phyloP scores from a whole-genome alignment of 2,113 vertebrate genomes.

The Chaenogobius annularis region DNA sequence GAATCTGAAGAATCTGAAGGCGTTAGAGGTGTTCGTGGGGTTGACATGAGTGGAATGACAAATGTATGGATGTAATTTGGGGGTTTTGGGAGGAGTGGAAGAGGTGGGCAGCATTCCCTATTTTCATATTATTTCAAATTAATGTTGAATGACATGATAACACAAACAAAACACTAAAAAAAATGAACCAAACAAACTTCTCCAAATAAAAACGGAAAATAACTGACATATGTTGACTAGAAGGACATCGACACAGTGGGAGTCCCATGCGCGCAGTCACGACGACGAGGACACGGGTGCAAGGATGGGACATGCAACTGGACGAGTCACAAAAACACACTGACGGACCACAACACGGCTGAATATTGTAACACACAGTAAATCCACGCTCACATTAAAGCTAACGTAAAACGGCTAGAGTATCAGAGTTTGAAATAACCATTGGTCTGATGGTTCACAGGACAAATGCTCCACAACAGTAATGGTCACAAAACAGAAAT shows the following conservation, averaged over 20 bases:
- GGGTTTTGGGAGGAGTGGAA: slow-evolving; percentile 28
- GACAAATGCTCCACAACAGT: slow-evolving; percentile 15
- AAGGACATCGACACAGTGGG: slow-evolving; percentile 47
- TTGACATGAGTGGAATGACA: slow-evolving; percentile 40
- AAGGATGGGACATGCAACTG: slow-evolving; percentile 71
- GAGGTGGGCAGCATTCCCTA: slow-evolving; percentile 63
- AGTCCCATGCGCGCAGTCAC: slow-evolving; percentile 61
- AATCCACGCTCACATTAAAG: not conserved
- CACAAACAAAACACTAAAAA: slow-evolving; percentile 16
- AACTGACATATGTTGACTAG: slow-evolving; percentile 46
- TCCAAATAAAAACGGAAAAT: slow-evolving; percentile 42
- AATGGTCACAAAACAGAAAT: slow-evolving; percentile 15
- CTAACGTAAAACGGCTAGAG: not conserved
- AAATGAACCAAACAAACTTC: slow-evolving; percentile 22
- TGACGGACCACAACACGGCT: not conserved
- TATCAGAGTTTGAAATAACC: slow-evolving; percentile 36
- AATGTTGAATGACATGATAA: slow-evolving; percentile 58
- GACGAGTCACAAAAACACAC: slow-evolving; percentile 31
- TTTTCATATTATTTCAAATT: slow-evolving; percentile 31
- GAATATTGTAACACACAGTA: slow-evolving; percentile 1
- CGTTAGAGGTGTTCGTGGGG: slow-evolving; percentile 57
- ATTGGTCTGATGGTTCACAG: slow-evolving; percentile 55
- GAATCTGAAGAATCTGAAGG: slow-evolving; percentile 62
- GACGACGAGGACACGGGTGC: slow-evolving; percentile 45
- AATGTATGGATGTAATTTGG: slow-evolving; percentile 50